phyloP scores from a whole-genome alignment of 2,113 vertebrate species.

The Hystrix cristata region DNA sequence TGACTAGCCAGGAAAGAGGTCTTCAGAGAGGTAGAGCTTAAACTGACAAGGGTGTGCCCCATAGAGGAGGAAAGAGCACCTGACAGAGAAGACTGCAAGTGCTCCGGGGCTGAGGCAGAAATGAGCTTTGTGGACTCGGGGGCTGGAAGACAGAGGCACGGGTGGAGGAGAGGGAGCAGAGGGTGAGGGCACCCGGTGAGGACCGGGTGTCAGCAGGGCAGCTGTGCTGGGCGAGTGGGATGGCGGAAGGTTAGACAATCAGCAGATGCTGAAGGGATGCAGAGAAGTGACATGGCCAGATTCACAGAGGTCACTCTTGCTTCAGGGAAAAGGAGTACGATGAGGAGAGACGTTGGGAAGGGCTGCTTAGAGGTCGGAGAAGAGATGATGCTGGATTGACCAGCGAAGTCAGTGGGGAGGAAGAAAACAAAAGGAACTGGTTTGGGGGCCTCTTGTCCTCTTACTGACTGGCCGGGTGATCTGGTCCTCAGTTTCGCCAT shows the following conservation, averaged over 20 bases:
- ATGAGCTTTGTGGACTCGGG: not conserved
- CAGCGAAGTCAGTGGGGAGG: not conserved
- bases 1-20: not conserved
- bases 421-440: fast-evolving
- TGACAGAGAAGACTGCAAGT: not conserved
- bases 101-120: not conserved
- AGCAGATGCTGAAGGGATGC: not conserved
- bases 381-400: not conserved
- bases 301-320: not conserved
- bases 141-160: not conserved
- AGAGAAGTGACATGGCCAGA: not conserved
- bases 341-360: not conserved
- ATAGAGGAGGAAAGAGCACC: not conserved
- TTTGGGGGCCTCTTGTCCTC: not conserved
- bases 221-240: fast-evolving
- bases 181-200: fast-evolving
- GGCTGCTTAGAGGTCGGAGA: not conserved
- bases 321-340: not conserved
- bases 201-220: not conserved
- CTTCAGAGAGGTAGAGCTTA: not conserved
- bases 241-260: not conserved
- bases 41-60: not conserved
- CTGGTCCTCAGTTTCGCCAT: constrained; percentile 9
- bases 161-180: not conserved
- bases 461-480: not conserved